Evolutionary conservation across 1,140 invertebrate species (phyloP).

Genomic region (Aphelinus atriplicis): DNA sequence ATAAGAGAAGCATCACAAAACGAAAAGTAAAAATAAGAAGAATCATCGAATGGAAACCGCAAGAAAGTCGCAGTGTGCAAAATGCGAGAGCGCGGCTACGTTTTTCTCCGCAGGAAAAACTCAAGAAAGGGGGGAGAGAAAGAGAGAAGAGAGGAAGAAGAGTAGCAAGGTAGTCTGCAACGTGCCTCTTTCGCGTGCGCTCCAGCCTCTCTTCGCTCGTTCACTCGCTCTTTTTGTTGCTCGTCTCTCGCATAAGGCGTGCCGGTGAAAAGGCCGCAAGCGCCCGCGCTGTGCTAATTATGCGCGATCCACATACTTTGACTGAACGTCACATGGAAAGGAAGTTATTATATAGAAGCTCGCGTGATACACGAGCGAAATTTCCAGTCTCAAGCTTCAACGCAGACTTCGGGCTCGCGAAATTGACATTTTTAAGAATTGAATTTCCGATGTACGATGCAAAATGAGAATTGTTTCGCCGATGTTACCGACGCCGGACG

Average conservation of each 20-base stretch:
- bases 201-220: not conserved
- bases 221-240: slow-evolving; percentile 7
- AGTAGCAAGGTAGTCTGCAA: too few relatives aligned
- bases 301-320: slow-evolving; percentile 1
- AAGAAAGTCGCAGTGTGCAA: too few relatives aligned
- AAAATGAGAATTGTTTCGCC: too few relatives aligned
- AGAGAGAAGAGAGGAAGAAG: too few relatives aligned
- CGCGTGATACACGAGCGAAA: too few relatives aligned
- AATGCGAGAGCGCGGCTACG: not conserved
- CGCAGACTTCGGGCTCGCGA: too few relatives aligned
- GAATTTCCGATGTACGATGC: too few relatives aligned
- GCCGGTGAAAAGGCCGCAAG: slow-evolving; percentile 14
- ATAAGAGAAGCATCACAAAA: not conserved
- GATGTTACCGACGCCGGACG: too few relatives aligned
- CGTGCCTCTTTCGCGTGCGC: not conserved
- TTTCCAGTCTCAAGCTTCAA: too few relatives aligned
- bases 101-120: not conserved
- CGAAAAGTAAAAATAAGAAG: not conserved
- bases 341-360: too few relatives aligned
- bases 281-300: slow-evolving; percentile 10
- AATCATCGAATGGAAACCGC: slow-evolving; percentile 1
- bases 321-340: not conserved
- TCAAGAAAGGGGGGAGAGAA: too few relatives aligned
- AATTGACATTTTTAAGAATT: too few relatives aligned
- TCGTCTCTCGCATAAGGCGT: slow-evolving; percentile 18